Evolutionary conservation across 2,888 invertebrate genomes (phyloP).

Genomic region (Carcina quercana): DNA sequence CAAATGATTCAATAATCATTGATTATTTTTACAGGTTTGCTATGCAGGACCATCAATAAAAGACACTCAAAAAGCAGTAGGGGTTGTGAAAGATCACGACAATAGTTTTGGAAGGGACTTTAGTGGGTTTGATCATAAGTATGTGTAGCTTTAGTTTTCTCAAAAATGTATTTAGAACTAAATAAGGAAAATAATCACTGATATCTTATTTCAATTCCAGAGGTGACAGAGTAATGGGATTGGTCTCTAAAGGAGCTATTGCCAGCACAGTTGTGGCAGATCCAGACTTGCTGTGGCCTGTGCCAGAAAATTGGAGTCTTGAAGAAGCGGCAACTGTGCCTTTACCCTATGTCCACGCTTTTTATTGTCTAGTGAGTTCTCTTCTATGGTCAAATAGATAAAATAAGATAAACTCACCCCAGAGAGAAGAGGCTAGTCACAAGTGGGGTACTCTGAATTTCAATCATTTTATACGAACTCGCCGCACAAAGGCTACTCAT

Average conservation of each 20-base stretch:
- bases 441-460: too few species aligned
- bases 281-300: slow-evolving; percentile 70
- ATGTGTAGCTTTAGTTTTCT: slow-evolving; percentile 1
- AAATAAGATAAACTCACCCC: too few species aligned
- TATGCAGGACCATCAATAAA: slow-evolving; percentile 31
- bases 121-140: slow-evolving; percentile 38
- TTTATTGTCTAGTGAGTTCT: slow-evolving; percentile 41
- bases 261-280: slow-evolving; percentile 71
- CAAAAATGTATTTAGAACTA: not conserved
- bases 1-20: not conserved
- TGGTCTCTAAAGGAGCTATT: slow-evolving; percentile 65
- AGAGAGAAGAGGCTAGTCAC: too few species aligned
- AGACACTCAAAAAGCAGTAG: slow-evolving; percentile 26
- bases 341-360: slow-evolving; percentile 65
- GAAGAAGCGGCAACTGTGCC: slow-evolving; percentile 85
- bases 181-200: too few species aligned
- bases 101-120: slow-evolving; percentile 36
- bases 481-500: too few species aligned
- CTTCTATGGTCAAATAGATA: too few species aligned
- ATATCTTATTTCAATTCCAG: slow-evolving; percentile 22
- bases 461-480: too few species aligned
- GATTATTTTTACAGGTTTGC: slow-evolving; percentile 24
- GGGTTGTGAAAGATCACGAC: slow-evolving; percentile 9
- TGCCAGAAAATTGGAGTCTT: slow-evolving; percentile 79
- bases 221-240: slow-evolving; percentile 77